Evolutionary conservation across 2,888 invertebrate genomes (phyloP).

Genomic region (Hoplodrina ambigua): DNA sequence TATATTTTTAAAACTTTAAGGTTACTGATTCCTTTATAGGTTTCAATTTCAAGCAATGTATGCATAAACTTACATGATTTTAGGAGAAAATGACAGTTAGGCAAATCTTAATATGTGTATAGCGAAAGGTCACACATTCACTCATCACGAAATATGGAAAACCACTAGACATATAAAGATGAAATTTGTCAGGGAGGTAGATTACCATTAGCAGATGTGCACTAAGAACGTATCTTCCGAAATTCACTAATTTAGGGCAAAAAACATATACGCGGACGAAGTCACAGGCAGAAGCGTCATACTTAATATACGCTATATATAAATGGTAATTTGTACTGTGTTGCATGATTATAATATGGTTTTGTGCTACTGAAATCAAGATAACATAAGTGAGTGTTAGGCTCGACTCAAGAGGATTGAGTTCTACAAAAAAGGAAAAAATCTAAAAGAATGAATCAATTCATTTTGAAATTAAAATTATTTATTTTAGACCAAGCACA

Average conservation of each 20-base stretch:
- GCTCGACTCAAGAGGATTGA: constrained; percentile 14
- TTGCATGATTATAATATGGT: constrained; percentile 3
- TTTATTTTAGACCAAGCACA: no score
- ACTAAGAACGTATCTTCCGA: no score
- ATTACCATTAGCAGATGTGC: no score
- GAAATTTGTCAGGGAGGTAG: no score
- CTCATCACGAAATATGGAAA: no score
- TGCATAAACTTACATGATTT: background rate
- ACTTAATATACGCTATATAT: background rate
- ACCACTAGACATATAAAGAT: no score
- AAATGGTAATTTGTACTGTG: background rate
- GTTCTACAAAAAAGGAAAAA: constrained; percentile 16
- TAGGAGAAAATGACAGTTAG: background rate
- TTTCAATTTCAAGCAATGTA: background rate
- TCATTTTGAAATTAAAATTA: background rate
- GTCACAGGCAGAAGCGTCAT: no score
- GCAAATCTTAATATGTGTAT: background rate
- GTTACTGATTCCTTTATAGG: background rate
- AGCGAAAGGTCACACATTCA: no score
- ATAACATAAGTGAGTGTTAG: constrained; percentile 10
- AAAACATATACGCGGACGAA: no score
- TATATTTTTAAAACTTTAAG: background rate
- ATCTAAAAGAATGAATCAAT: background rate
- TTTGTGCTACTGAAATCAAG: constrained; percentile 6
- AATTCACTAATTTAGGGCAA: no score